Base-by-base conservation (phyloP, 2,113 vertebrate species). In the Ciconia stormi region DNA sequence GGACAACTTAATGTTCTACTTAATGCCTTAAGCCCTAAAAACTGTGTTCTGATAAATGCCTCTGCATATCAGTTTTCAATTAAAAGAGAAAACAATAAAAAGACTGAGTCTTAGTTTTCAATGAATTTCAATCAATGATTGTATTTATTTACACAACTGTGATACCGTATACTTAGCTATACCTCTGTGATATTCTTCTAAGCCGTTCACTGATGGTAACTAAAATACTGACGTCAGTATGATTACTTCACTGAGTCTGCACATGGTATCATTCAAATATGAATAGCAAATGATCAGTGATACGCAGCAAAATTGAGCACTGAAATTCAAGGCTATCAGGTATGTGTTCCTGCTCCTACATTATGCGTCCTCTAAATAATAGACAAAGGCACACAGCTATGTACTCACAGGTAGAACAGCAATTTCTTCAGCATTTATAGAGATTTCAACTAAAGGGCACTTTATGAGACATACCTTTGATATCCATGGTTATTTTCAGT, bases 401-500 rank as follows among this genome's bases (percentile, higher is more conserved):
- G 46, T 38, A 32, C 22, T 53, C 23, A 65, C 27, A 67, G 15
- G 32, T 62, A 61, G 36, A 82, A 73, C 11, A 90, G 66, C 12
- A 40, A 79, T 52, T 94, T 87, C 78, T 66, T 82, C 81, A 86
- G 87, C 73, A 69, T 47, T 56, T 74, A 90, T 8, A 76, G 56
- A 66, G 16, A 74, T 80, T 92, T 91, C 61, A 72, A 50, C 11
- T 22, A 55, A 38, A 72, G 56, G 4, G 3, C 50, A 32, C 7
- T 53, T 94, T n/a, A 29, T 59, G 67, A 49, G 56, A 59, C 87
- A 29, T 98, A 99, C 99, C 99, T 99, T 98, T 99, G 90, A 99
- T 99, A 94, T 98, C 99, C 97, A 99, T 99, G 32, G 99, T 99
- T 97, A 99, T 98, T 95, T 98, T 98, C 94, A 99, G 97, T 70